Base-by-base conservation (phyloP, 2,888 invertebrate species). In the Acleris cristana region DNA sequence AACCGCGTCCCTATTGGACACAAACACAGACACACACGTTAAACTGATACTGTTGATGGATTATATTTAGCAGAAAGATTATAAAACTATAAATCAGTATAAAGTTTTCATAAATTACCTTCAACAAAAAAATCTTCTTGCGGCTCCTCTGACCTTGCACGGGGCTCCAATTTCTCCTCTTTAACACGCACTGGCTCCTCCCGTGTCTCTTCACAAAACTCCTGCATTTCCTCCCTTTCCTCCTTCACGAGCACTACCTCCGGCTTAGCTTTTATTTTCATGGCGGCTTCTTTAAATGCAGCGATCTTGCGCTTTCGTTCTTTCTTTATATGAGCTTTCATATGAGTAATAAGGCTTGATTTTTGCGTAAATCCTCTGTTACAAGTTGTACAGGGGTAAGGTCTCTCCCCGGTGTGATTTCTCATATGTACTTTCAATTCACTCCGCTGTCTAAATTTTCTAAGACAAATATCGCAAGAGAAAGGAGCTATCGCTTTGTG, bases 231-330 rank as follows among this genome's bases (percentile, higher is more conserved):
- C 45, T 5, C n/a, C 18, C 48, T 48, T 8, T 48, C 48, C 18
- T 48, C 18, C 48, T 48, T 48, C n/a, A 48, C n/a, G 18, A 16
- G 48, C 48, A 48, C 48, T 48, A 48, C 16, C 48, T 48, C 48
- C 48, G n/a, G 7, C 18, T 6, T 48, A 48, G 16, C 7, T 48
- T 34, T 34, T 8, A 2, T 10, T 34, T 34, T 34, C 3, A 2
- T 10, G 34, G 10, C 10, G 34, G 18, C n/a, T 48, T n/a, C 8
- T n/a, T 18, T 48, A 1, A n/a, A n/a, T 16, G 5, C 12, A 7
- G 1, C 14, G 0, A n/a, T 6, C 18, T 48, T n/a, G 48, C 48
- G 16, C 8, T 48, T 48, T 48, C 18, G 48, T 48, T 48, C 48
- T 18, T 18, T 18, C 48, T 48, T 48, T 48, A 48, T 2, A 48